These are phyloP conservation scores for Ctenopoma multispine DNA, from an alignment of 2,797 vertebrate species.

Conservation along the genomic window DNA sequence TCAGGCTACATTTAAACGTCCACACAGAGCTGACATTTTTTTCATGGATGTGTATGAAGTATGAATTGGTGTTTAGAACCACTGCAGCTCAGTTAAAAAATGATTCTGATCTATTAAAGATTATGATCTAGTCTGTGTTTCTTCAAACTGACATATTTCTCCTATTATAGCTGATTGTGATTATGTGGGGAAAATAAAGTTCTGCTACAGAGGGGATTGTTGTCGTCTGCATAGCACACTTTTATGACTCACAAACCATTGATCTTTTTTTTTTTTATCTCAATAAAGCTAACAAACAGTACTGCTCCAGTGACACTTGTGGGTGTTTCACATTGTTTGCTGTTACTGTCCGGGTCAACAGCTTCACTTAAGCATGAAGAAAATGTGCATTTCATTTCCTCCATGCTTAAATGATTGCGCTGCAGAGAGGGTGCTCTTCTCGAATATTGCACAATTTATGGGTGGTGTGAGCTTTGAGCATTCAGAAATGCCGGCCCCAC, in stretches of 20 bases:
- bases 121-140: too few species aligned
- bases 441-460: conserved; percentile 24
- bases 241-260: too few species aligned
- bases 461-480: conserved; percentile 22
- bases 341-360: not conserved
- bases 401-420: not conserved
- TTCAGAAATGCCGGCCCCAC: conserved; percentile 10
- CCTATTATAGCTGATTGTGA: not conserved
- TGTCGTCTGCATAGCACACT: not conserved
- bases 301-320: not conserved
- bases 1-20: too few species aligned
- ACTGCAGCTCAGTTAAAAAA: too few species aligned
- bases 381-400: conserved; percentile 35
- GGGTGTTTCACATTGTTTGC: conserved; percentile 4
- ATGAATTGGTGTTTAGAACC: too few species aligned
- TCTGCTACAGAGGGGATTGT: not conserved
- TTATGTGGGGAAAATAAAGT: not conserved
- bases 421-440: conserved; percentile 1
- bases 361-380: not conserved
- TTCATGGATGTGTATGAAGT: too few species aligned
- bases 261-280: too few species aligned
- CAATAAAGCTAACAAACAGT: not conserved
- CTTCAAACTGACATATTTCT: not conserved
- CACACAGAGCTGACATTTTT: too few species aligned
- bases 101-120: too few species aligned